A percentile compares a stretch with the other conserved stretches of the same genome.
phyloP scores from a whole-genome alignment of 2,797 vertebrate genomes.

The Rhincodon typus region DNA sequence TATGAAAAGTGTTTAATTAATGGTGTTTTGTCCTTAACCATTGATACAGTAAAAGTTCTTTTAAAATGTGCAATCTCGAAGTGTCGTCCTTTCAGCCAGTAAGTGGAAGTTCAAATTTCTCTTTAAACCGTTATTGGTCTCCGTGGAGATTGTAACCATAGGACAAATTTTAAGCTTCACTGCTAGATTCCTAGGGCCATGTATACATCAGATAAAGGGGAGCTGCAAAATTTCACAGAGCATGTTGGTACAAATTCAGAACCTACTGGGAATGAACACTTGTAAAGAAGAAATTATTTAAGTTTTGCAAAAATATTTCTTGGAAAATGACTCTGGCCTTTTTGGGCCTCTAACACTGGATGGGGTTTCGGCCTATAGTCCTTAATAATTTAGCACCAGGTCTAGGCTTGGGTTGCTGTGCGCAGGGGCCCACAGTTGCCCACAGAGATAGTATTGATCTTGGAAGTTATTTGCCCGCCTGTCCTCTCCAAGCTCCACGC shows the following conservation, averaged over 20 bases:
- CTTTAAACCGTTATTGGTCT: background rate
- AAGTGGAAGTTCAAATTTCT: background rate
- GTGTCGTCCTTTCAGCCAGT: background rate
- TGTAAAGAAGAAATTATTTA: background rate
- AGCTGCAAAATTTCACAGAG: background rate
- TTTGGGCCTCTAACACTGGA: background rate
- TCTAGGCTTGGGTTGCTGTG: background rate
- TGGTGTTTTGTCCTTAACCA: background rate
- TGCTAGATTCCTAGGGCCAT: background rate
- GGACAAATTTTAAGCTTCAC: no score
- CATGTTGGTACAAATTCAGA: background rate
- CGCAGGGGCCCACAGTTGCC: background rate
- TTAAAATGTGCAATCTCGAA: background rate
- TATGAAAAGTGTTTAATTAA: background rate
- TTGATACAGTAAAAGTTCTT: background rate
- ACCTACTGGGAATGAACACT: background rate
- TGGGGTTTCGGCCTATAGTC: background rate
- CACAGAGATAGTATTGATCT: background rate
- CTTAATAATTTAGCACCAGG: background rate
- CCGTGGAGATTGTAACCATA: no score
- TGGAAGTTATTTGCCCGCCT: background rate
- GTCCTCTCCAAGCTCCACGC: background rate
- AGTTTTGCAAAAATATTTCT: background rate
- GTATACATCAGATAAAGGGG: background rate
- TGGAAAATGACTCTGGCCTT: background rate